A percentile compares a stretch with the other conserved stretches of the same genome.
Conservation (phyloP, 2,797 vertebrate genomes). For the Phrynocephalus forsythii region DNA sequence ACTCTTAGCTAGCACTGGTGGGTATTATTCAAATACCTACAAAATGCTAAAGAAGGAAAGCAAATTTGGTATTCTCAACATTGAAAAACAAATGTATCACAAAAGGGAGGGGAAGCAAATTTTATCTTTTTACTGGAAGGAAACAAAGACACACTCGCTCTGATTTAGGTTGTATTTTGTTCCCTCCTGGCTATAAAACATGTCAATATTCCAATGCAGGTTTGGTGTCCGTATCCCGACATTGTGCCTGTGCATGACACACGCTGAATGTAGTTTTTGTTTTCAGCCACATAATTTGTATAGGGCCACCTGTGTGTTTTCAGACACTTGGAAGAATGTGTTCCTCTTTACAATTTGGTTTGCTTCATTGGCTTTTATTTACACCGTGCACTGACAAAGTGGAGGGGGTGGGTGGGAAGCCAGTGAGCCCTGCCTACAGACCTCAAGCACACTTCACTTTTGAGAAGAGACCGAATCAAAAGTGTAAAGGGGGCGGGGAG, state of each 20-base stretch:
- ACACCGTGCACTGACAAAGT: neutral
- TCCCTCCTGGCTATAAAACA: neutral
- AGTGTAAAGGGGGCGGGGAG: too few species aligned
- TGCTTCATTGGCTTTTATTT: constrained; percentile 5
- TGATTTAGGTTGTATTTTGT: neutral
- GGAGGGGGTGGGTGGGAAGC: neutral
- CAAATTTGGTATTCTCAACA: neutral
- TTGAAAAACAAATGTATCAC: too few species aligned
- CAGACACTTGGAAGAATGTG: neutral
- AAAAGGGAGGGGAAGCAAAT: neutral
- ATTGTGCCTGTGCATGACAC: neutral
- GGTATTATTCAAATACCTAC: neutral
- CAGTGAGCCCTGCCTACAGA: neutral
- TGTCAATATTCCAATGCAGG: neutral
- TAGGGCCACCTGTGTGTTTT: neutral
- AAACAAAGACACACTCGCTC: neutral
- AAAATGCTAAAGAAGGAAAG: constrained; percentile 37
- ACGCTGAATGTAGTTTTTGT: neutral
- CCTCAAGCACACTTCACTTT: neutral
- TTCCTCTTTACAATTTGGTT: neutral
- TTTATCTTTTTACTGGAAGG: neutral
- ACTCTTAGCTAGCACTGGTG: constrained; percentile 43
- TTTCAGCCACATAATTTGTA: neutral
- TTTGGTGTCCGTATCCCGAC: neutral
- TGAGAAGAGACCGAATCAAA: too few species aligned